Conservation (phyloP, 2,113 vertebrate genomes). For the Danionella cerebrum region DNA sequence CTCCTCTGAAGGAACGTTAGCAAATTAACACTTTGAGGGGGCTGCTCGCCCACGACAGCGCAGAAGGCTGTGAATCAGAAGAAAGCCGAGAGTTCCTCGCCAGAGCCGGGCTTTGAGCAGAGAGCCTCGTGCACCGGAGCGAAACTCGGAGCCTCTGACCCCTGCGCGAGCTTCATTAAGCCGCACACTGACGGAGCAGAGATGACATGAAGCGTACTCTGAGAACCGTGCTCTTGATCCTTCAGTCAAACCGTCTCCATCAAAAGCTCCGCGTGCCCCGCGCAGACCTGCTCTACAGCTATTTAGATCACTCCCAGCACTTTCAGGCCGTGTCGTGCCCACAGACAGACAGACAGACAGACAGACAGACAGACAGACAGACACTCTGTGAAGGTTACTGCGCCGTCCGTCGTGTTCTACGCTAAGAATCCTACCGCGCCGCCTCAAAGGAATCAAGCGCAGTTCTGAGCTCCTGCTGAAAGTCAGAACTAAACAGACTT, state of each 20-base stretch:
- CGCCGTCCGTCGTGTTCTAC: too few relatives aligned
- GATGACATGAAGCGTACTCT: neutral
- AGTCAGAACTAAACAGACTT: too few relatives aligned
- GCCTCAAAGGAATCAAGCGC: too few relatives aligned
- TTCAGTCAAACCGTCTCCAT: neutral
- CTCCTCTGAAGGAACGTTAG: slow-evolving; percentile 55
- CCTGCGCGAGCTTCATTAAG: slow-evolving; percentile 9
- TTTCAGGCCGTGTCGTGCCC: neutral
- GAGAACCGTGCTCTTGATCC: neutral
- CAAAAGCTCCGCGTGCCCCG: neutral
- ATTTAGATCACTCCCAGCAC: neutral
- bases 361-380: too few relatives aligned
- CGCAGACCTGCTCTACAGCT: neutral
- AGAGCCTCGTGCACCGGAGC: neutral
- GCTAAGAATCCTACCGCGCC: too few relatives aligned
- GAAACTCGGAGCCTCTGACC: slow-evolving; percentile 3
- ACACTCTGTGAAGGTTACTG: too few relatives aligned
- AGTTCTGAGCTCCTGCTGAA: too few relatives aligned
- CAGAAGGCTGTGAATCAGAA: slow-evolving; percentile 20
- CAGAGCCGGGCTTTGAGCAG: slow-evolving; percentile 10
- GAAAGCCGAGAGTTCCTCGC: neutral
- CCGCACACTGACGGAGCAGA: neutral
- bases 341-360: neutral
- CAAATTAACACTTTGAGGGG: slow-evolving; percentile 60
- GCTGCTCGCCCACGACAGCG: slow-evolving; percentile 29